phyloP scores from a whole-genome alignment of 1,140 invertebrate species.

The Polypedilum pembai region DNA sequence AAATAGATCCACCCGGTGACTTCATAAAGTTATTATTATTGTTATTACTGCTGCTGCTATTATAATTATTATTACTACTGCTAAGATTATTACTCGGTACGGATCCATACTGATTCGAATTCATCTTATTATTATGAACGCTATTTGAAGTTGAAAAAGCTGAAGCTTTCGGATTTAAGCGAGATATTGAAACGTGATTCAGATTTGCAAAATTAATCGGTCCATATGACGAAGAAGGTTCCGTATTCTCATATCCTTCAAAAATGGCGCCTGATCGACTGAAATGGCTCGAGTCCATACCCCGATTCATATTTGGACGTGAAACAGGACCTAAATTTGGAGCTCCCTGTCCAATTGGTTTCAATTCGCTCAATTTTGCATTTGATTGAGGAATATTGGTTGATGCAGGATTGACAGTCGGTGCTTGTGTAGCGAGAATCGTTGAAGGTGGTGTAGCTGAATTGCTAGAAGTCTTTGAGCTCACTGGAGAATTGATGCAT shows the following conservation, averaged over 20 bases:
- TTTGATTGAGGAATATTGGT: slow-evolving; percentile 35
- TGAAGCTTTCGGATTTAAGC: slow-evolving; percentile 71
- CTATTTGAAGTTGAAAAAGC: slow-evolving; percentile 51
- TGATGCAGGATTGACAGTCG: slow-evolving; percentile 34
- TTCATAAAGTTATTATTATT: slow-evolving; percentile 29
- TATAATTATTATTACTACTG: neutral
- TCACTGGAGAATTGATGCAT: slow-evolving; percentile 63
- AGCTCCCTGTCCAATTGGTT: slow-evolving; percentile 30
- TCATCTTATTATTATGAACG: slow-evolving; percentile 30
- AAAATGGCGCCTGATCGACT: neutral
- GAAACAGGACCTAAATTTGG: slow-evolving; percentile 32
- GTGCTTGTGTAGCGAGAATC: slow-evolving; percentile 34
- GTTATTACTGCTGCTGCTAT: neutral
- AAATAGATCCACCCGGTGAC: slow-evolving; percentile 25
- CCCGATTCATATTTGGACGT: slow-evolving; percentile 30
- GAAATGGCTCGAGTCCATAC: neutral
- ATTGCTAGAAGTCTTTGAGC: slow-evolving; percentile 53
- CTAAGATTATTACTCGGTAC: slow-evolving; percentile 31
- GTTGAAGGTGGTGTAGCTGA: slow-evolving; percentile 46
- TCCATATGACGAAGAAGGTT: neutral
- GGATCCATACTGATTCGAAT: slow-evolving; percentile 32
- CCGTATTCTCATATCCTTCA: neutral
- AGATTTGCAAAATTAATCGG: slow-evolving; percentile 33
- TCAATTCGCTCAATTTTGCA: neutral
- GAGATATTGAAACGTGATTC: slow-evolving; percentile 52